phyloP scores from a whole-genome alignment of 1,140 invertebrate genomes.

The Philotrypesis tridentata region DNA sequence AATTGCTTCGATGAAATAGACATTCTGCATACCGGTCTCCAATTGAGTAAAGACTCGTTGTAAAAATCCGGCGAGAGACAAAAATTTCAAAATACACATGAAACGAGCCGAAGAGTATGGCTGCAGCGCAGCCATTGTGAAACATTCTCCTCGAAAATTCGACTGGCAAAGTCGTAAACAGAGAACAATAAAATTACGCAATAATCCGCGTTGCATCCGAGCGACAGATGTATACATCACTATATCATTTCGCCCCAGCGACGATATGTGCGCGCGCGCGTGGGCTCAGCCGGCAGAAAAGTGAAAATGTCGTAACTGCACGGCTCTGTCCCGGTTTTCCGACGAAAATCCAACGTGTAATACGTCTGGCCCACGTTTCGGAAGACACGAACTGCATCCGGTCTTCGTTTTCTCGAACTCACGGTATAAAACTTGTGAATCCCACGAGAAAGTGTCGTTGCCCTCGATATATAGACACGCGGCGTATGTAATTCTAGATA shows the following conservation, averaged over 20 bases:
- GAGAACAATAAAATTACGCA: slow-evolving; percentile 26
- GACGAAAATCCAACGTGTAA: no score
- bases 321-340: not conserved
- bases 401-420: no score
- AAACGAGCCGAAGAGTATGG: not conserved
- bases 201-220: not conserved
- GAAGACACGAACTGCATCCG: no score
- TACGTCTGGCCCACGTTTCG: no score
- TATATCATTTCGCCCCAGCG: slow-evolving; percentile 1
- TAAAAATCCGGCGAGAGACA: no score
- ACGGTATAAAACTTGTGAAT: no score
- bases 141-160: not conserved
- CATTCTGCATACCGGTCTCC: no score
- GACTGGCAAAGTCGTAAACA: not conserved
- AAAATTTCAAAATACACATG: no score
- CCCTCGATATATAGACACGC: not conserved
- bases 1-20: no score
- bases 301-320: slow-evolving; percentile 15
- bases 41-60: no score
- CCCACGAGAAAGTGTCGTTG: not conserved
- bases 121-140: no score
- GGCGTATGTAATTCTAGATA: not conserved
- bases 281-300: slow-evolving; percentile 1
- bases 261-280: not conserved
- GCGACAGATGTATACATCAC: not conserved